Evolutionary conservation across 1,140 invertebrate species (phyloP), one percentile per base, ranked within the genome.

Genomic region (Zaprionus kolodkinae): DNA sequence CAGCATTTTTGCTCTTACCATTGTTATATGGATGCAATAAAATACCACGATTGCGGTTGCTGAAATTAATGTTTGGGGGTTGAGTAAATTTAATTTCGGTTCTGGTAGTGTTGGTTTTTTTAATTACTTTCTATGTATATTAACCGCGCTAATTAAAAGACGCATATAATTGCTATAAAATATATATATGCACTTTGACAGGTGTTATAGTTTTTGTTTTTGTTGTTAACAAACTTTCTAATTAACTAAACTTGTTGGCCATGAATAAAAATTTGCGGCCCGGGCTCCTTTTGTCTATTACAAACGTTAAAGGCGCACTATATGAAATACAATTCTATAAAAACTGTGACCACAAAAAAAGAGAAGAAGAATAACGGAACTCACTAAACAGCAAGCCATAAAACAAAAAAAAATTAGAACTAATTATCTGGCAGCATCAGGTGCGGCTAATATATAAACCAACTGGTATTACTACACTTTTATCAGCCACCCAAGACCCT

Each of bases 1-100:
- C 83, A 83, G 83, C 83, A 87, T 87, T 89, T 80, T 87, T 79
- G 84, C 62, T 86, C 93, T 94, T 94, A 94, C 93, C 93, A 92
- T 94, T 93, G 91, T 94, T 93, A 92, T 93, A 93, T 88, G 93
- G 93, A 93, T 94, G 93, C 83, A 94, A 93, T 92, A 93, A 93
- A 87, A 92, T 91, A 92, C 93, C 93, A 93, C 93, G 92, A 93
- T 93, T 94, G 93, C 91, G 92, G 82, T 89, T 92, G 91, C 91
- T 92, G 91, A 82, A 92, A 91, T 91, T 91, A 89, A 78, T 91
- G 84, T 90, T 91, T 55, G 72, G 80, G 75, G 74, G 75, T 89
- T 91, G 78, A 91, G 81, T 83, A 91, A 84, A 78, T 77, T 83
- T 69, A 59, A 70, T 79, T 57, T 68, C 21, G 59, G 48, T 73